phyloP scores from a whole-genome alignment of 2,888 invertebrate species.

The Amblyjoppa proteus region DNA sequence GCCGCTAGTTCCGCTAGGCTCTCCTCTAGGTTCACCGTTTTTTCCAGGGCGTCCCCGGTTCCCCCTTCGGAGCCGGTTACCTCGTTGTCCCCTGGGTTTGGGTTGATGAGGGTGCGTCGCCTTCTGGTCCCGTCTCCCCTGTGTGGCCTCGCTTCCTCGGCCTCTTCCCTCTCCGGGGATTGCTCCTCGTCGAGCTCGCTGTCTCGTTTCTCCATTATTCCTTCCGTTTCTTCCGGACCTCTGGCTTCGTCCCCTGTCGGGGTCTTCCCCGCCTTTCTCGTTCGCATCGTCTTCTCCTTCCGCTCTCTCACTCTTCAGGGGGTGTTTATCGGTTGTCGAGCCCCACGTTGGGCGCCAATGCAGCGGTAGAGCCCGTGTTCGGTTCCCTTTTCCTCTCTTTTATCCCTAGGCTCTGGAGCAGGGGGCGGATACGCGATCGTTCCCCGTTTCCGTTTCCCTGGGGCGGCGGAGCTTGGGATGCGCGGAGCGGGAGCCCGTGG shows the following conservation, averaged over 20 bases:
- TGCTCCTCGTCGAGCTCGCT: background rate
- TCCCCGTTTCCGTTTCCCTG: no score
- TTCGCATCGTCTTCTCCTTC: background rate
- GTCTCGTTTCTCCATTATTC: background rate
- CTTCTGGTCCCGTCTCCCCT: background rate
- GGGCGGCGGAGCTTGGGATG: no score
- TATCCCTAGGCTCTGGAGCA: no score
- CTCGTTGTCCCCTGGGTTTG: background rate
- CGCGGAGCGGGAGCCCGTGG: no score
- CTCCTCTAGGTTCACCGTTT: background rate
- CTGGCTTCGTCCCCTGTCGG: no score
- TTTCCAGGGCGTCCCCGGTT: background rate
- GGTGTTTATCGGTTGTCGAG: background rate
- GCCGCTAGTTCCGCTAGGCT: background rate
- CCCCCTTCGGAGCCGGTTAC: background rate
- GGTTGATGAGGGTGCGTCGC: background rate
- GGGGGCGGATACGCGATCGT: no score
- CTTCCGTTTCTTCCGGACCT: background rate
- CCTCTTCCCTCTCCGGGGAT: background rate
- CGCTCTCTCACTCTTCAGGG: background rate
- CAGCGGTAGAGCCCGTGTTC: background rate
- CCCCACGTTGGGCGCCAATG: conserved; percentile 23
- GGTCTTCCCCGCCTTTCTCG: background rate
- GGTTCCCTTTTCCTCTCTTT: no score
- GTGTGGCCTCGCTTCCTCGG: background rate